Percentiles rank a stretch among this genome's conserved stretches.
These are phyloP conservation scores for Heliothis virescens DNA, from an alignment of 1,140 invertebrate species.

Conservation along the genomic window DNA sequence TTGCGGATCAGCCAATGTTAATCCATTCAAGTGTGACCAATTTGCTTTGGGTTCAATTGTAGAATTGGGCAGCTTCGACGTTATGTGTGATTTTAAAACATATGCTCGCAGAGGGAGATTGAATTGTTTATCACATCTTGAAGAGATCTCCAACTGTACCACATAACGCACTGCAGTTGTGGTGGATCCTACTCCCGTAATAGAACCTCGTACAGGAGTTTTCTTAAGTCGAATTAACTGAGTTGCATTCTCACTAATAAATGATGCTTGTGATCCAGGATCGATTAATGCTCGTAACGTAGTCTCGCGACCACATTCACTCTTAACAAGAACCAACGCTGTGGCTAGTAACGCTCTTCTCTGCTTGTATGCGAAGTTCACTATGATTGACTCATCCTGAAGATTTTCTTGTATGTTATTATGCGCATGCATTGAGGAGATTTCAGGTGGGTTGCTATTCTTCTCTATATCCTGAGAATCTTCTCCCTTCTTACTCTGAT, in stretches of 20 bases:
- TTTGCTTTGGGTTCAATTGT: conserved; percentile 33
- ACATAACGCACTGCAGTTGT: conserved; percentile 13
- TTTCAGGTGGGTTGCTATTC: not conserved
- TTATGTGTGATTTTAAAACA: conserved; percentile 11
- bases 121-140: conserved; percentile 19
- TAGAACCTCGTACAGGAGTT: not conserved
- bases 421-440: not conserved
- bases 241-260: conserved; percentile 19
- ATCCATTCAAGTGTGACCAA: conserved; percentile 21
- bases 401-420: not conserved
- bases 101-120: conserved; percentile 4
- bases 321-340: not conserved
- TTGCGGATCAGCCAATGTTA: conserved; percentile 52
- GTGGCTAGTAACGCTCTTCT: conserved; percentile 16
- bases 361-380: not conserved
- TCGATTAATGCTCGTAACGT: not conserved
- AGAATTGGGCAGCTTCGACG: conserved; percentile 38
- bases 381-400: conserved; percentile 6
- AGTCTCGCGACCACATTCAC: not conserved
- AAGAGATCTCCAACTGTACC: conserved; percentile 7
- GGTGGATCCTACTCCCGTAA: not conserved
- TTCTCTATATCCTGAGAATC: not conserved
- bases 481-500: not conserved
- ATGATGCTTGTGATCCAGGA: conserved; percentile 13
- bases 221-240: not conserved